phyloP scores from a whole-genome alignment of 2,113 vertebrate genomes.

The Sapayoa aenigma region DNA sequence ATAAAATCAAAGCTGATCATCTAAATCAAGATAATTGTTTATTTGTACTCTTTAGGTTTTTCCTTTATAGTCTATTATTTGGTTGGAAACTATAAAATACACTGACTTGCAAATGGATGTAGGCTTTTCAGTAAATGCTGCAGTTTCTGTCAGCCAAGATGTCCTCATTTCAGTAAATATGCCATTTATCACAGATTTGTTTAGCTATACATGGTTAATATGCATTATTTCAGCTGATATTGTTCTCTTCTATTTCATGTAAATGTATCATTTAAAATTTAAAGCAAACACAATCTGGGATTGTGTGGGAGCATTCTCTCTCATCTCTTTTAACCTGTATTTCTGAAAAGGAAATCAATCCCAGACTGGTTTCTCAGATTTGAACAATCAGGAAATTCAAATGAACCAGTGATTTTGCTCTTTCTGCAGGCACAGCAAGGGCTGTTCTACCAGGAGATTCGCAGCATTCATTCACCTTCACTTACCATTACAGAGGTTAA shows the following conservation, averaged over 20 bases:
- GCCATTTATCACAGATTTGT: not conserved
- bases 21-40: not conserved
- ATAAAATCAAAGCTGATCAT: constrained; percentile 17
- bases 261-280: not conserved
- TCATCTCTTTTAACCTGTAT: not conserved
- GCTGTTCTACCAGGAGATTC: not conserved
- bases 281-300: not conserved
- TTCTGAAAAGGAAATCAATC: not conserved
- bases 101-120: not conserved
- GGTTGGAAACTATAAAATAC: not conserved
- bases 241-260: not conserved
- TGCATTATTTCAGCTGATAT: not conserved
- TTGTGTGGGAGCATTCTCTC: not conserved
- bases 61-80: not conserved
- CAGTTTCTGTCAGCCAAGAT: not conserved
- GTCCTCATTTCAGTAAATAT: not conserved
- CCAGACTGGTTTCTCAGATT: not conserved
- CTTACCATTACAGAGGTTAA: not conserved
- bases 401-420: not conserved
- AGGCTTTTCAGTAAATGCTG: constrained; percentile 11
- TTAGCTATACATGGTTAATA: not conserved
- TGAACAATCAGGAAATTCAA: not conserved
- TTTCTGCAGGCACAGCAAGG: not conserved
- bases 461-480: not conserved
- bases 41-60: not conserved